Base-by-base conservation (phyloP, 1,140 invertebrate species). In the Phortica variegata region DNA sequence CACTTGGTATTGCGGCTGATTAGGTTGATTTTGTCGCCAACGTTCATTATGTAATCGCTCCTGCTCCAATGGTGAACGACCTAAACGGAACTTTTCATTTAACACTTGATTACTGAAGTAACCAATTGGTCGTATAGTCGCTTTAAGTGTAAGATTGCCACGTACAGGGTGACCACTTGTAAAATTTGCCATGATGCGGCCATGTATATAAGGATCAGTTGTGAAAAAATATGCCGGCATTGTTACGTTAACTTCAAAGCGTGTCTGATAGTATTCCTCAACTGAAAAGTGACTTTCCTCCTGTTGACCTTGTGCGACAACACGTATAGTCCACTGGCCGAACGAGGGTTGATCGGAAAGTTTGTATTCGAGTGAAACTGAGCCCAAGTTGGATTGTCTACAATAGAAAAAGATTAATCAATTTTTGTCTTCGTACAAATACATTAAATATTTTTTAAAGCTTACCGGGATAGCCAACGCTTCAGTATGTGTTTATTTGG, bases 191-290 rank as follows among this genome's bases (percentile, higher is more conserved):
- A 91, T 88, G 3, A 97, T 83, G 0, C 86, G 83, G 0, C 94
- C 95, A 60, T 85, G 80, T 52, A 97, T 85, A 60, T 82, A 92
- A 3, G 80, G 83, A 59, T 93, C 89, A 12, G 86, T 89, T 51
- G 90, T 88, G 65, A 95, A 88, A 73, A 97, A 90, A 69, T 95
- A 96, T 1, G 92, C 88, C 0, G 93, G 90, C 85, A 95, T 93
- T 0, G 92, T 96, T 0, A 98, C 92, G 77, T 97, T 97, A 0
- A 97, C 93, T 78, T 93, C 90, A 63, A 89, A 93, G 49, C 90
- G 79, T 0, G 89, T 91, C 74, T 95, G 92, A 79, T 96, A 96
- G 77, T 95, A 97, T 79, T 97, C 93, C 77, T 97, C 92, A 0
- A 97, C 92, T 3, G 84, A 72, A 75, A 97, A 96, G 8, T 82